A percentile compares a stretch with the other conserved stretches of the same genome.
phyloP scores from a whole-genome alignment of 2,797 vertebrate species.

The Aselliscus stoliczkanus region DNA sequence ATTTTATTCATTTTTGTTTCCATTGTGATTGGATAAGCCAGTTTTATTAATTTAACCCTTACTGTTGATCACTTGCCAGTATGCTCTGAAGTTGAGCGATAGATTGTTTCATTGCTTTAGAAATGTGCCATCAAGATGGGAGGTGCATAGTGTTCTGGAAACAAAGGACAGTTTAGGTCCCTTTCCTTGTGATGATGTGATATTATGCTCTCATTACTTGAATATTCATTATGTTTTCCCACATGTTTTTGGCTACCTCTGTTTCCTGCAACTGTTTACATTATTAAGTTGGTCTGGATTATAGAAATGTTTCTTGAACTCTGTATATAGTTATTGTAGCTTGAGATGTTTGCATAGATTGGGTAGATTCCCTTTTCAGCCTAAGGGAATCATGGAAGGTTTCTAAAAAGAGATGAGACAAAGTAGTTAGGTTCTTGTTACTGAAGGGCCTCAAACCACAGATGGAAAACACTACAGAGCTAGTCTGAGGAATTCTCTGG shows the following conservation, averaged over 20 bases:
- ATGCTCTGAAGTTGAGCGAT: not conserved
- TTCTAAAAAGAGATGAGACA: conserved; percentile 41
- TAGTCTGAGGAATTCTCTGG: conserved; percentile 39
- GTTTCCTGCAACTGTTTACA: conserved; percentile 74
- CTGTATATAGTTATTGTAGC: not conserved
- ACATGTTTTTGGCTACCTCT: conserved; percentile 68
- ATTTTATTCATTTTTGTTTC: not conserved
- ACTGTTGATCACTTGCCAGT: not conserved
- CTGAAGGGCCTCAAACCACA: conserved; percentile 25
- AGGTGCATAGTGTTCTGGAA: conserved; percentile 47
- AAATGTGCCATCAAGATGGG: conserved; percentile 4
- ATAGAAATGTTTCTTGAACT: conserved; percentile 45
- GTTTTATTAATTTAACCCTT: conserved; percentile 37
- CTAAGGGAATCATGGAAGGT: not conserved
- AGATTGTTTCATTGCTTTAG: conserved; percentile 23
- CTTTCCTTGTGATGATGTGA: conserved; percentile 51
- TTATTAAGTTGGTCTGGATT: conserved; percentile 68
- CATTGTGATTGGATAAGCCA: not conserved
- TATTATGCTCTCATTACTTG: conserved; percentile 69
- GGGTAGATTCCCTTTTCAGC: conserved; percentile 42
- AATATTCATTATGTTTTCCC: conserved; percentile 72
- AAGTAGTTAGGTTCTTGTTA: conserved; percentile 33
- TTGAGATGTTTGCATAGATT: conserved; percentile 25
- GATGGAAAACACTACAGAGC: conserved; percentile 40
- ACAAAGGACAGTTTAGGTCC: conserved; percentile 35